These are phyloP conservation scores for Thamnaconus septentrionalis DNA, from an alignment of 2,113 vertebrate genomes.

Conservation along the genomic window DNA sequence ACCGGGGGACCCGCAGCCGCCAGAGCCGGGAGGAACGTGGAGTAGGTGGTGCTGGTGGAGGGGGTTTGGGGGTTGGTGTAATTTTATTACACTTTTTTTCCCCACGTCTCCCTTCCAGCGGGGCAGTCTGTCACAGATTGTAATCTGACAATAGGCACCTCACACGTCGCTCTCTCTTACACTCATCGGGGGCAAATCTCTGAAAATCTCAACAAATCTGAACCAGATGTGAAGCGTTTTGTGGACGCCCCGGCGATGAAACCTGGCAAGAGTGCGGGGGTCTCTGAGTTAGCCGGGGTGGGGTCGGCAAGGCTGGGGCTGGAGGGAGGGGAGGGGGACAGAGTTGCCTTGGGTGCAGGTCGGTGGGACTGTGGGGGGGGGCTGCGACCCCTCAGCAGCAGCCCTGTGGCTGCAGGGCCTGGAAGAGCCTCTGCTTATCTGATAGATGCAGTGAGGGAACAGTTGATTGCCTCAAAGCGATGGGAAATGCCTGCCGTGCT, in stretches of 20 bases:
- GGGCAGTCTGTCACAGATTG: conserved; percentile 49
- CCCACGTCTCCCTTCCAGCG: not conserved
- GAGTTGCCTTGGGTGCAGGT: too few species aligned
- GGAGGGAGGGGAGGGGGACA: conserved; percentile 26
- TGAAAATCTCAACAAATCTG: conserved; percentile 39
- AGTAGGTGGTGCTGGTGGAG: conserved; percentile 6
- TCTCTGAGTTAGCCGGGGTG: conserved; percentile 53
- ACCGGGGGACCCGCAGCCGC: conserved; percentile 34
- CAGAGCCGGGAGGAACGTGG: conserved; percentile 35
- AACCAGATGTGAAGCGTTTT: conserved; percentile 63
- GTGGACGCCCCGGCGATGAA: conserved; percentile 49
- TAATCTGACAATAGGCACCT: conserved; percentile 52
- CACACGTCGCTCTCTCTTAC: conserved; percentile 22
- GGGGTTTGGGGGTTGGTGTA: conserved; percentile 39
- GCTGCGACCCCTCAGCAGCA: conserved; percentile 16
- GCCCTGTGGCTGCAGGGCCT: conserved; percentile 44
- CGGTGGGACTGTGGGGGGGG: not conserved
- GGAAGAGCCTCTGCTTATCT: conserved; percentile 65
- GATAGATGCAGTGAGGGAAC: conserved; percentile 64
- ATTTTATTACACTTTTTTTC: conserved; percentile 25
- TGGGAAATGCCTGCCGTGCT: conserved; percentile 75
- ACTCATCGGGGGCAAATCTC: conserved; percentile 29
- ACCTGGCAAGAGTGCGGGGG: conserved; percentile 53
- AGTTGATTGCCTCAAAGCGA: conserved; percentile 76
- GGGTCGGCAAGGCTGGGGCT: conserved; percentile 40